Evolutionary conservation across 1,140 invertebrate genomes (phyloP).

Genomic region (Drosophila arizonae): DNA sequence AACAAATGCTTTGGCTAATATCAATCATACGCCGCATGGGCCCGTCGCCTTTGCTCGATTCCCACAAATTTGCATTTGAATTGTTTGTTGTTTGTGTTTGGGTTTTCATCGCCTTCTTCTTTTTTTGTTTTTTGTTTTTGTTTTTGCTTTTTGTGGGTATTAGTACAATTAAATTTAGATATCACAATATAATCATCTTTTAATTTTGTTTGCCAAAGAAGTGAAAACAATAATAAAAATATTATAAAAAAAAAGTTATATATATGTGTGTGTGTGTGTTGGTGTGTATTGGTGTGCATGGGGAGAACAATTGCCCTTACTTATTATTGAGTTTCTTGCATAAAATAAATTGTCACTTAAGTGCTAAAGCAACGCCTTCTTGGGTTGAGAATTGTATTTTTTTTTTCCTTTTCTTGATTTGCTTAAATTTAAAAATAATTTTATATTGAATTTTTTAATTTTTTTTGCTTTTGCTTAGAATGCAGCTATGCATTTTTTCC

Average conservation of each 20-base stretch:
- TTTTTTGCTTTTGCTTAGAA: constrained; percentile 5
- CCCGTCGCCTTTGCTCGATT: constrained; percentile 25
- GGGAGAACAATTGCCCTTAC: constrained; percentile 12
- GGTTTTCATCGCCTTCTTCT: not conserved
- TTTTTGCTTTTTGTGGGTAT: constrained; percentile 20
- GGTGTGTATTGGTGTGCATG: constrained; percentile 5
- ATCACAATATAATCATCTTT: constrained; percentile 79
- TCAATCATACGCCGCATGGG: constrained; percentile 50
- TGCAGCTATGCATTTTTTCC: constrained; percentile 25
- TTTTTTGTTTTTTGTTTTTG: not conserved
- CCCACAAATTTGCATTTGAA: constrained; percentile 24
- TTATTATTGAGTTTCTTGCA: constrained; percentile 18
- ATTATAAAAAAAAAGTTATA: not conserved
- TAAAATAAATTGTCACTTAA: constrained; percentile 40
- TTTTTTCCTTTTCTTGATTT: not conserved
- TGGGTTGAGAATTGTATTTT: constrained; percentile 31
- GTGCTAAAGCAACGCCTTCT: constrained; percentile 24
- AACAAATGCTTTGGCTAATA: constrained; percentile 53
- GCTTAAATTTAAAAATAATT: constrained; percentile 12
- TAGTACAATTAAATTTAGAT: constrained; percentile 74
- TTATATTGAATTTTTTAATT: constrained; percentile 3
- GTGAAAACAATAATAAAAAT: constrained; percentile 28
- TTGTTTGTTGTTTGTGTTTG: not conserved
- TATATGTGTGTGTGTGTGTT: constrained; percentile 11
- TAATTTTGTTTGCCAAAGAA: constrained; percentile 57